Base-by-base conservation (phyloP, 2,888 invertebrate genomes). In the Elegia similella region DNA sequence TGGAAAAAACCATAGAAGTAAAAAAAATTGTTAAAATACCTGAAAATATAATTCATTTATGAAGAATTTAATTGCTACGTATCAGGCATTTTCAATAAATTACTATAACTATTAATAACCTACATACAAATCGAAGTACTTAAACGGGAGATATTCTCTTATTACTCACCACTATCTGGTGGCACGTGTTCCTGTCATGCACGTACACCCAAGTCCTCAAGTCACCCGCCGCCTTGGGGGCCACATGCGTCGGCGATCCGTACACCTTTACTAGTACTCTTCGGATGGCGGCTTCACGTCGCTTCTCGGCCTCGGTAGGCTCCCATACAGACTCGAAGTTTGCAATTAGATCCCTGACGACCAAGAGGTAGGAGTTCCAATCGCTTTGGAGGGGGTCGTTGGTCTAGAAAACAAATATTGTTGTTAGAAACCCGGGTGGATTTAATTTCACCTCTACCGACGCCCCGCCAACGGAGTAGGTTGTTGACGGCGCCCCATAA, bases 251-350 rank as follows among this genome's bases (percentile, higher is more conserved):
- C 0, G 93, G 90, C 78, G 93, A 93, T 17, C 93, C 93, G 57
- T 95, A 92, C 68, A 95, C 95, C 52, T 93, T 92, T 82, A 95
- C 93, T 52, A 97, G 87, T 2, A 96, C 95, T 59, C 94, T 90
- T 53, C 96, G 84, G 83, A 98, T 96, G 55, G 95, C 94, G 54
- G 94, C 94, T 76, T 97, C 97, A 56, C 95, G 93, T 56, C 94
- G 93, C 54, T 94, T 81, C 86, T 97, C 97, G 1, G 93, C 93
- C 0, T 93, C 93, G n/a, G 95, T 95, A 48, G 96, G 93, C 68
- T 96, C 95, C 89, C 97, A 98, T n/a, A 98, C 92, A 61, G 93
- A 91, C 62, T 95, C 95, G 77, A 95, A 96, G 59, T 95, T 88
- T 10, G 90, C 86, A 57, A 98, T 96, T 60, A 98, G 86, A 75